These are phyloP conservation scores for Acanthornis magna DNA, from an alignment of 2,797 vertebrate genomes.

Conservation along the genomic window DNA sequence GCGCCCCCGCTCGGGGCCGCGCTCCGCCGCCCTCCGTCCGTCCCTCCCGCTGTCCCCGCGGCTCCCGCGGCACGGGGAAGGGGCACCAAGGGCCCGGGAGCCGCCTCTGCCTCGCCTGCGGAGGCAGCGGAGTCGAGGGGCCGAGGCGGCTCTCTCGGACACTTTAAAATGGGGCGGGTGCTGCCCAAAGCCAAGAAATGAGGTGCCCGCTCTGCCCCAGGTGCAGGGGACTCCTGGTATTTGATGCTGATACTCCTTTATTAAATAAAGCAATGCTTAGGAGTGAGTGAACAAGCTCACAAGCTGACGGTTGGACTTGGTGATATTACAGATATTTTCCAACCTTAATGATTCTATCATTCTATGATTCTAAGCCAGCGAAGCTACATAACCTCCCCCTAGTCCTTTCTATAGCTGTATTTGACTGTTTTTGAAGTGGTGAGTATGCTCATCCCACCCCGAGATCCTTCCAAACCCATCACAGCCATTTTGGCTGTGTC, in stretches of 20 bases:
- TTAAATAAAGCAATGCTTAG: not conserved
- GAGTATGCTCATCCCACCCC: fast-evolving
- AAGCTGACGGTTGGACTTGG: not conserved
- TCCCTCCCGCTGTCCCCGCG: not conserved
- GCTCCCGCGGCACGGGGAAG: not conserved
- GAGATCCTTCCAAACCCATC: not conserved
- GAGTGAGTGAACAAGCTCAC: not conserved
- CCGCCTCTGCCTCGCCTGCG: fast-evolving
- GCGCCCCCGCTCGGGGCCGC: fast-evolving
- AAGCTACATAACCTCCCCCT: fast-evolving
- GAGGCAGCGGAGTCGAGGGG: no score
- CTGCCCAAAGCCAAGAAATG: not conserved
- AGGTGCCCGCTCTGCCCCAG: fast-evolving
- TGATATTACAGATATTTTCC: not conserved
- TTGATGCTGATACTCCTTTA: not conserved
- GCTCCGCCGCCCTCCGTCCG: no score
- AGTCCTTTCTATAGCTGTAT: fast-evolving
- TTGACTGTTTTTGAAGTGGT: not conserved
- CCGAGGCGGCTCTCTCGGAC: fast-evolving
- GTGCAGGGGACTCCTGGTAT: not conserved
- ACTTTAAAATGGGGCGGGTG: fast-evolving
- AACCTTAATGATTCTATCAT: not conserved
- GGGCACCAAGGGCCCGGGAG: not conserved
- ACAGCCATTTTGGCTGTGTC: no score
- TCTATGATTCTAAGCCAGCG: fast-evolving